Conservation (phyloP, 2,113 vertebrate genomes). For the Psophia crepitans region DNA sequence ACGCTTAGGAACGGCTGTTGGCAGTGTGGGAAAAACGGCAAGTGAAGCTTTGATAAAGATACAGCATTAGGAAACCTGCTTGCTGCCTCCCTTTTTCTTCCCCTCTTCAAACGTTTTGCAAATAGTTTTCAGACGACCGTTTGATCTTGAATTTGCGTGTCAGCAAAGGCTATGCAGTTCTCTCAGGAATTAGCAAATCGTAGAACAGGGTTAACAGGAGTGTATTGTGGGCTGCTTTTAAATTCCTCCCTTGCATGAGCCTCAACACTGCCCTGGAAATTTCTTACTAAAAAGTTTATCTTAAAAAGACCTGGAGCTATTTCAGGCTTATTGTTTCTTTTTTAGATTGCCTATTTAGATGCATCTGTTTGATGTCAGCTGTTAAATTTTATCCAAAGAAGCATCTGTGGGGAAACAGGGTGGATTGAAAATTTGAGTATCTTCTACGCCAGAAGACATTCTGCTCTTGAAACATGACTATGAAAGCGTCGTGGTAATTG, state of each 20-base stretch:
- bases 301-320: slow-evolving; percentile 28
- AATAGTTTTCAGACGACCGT: slow-evolving; percentile 25
- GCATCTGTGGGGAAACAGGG: neutral
- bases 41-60: slow-evolving; percentile 57
- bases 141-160: slow-evolving; percentile 61
- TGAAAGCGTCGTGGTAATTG: neutral
- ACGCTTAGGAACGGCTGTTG: neutral
- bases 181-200: slow-evolving; percentile 43
- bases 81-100: slow-evolving; percentile 47
- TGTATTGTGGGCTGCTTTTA: slow-evolving; percentile 38
- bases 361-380: slow-evolving; percentile 48
- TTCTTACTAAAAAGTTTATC: slow-evolving; percentile 25
- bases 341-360: slow-evolving; percentile 31
- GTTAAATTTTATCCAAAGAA: neutral
- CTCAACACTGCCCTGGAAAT: slow-evolving; percentile 38
- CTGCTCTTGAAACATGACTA: neutral
- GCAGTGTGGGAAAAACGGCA: slow-evolving; percentile 42
- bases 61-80: slow-evolving; percentile 41
- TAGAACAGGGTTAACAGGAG: slow-evolving; percentile 63
- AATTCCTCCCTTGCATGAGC: slow-evolving; percentile 33
- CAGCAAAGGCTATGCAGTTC: slow-evolving; percentile 30
- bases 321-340: neutral
- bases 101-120: slow-evolving; percentile 64
- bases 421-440: neutral
- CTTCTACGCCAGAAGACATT: neutral